Base-by-base conservation (phyloP, 35 echinoderm and acorn worm species). In the Lytechinus variegatus region DNA sequence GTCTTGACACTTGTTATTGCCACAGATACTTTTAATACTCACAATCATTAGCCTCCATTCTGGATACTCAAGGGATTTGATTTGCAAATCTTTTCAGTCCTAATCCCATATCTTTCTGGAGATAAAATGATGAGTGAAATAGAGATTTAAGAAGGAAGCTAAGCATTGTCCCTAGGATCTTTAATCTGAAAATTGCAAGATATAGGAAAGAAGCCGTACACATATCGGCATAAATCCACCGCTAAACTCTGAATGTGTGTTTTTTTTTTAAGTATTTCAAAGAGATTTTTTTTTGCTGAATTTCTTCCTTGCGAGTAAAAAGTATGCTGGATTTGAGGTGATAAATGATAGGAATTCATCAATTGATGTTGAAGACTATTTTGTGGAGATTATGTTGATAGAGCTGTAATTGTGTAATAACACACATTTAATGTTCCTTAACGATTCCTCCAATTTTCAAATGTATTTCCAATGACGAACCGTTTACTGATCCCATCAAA, bases 131-230 rank as follows among this genome's bases (percentile, higher is more conserved):
- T 79, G 66, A 19, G 21, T 79, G n/a, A 79, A 79, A 79, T 79
- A 24, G 66, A 79, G 66, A 79, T 19, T 79, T n/a, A 79, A 79
- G 66, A 79, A 79, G 66, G 61, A 79, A 79, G 66, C 66, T 79
- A 58, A 8, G 66, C 66, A 79, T 79, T 79, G 66, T 79, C 21
- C 16, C 33, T 7, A 7, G 66, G 0, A 24, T 19, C n/a, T 79
- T 79, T 79, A 79, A 79, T 79, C 66, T n/a, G 66, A n/a, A 79
- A 79, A 79, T 79, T 79, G 66, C 66, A 79, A 79, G 66, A 79
- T 79, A 79, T n/a, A 79, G 66, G 66, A 79, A 79, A 79, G 66
- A 79, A 79, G 66, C 66, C 66, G 21, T 79, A 79, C 6, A 79
- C 6, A 24, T 79, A 79, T n/a, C 4, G 66, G 16, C 66, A 79